Base-by-base conservation (phyloP, 2,888 invertebrate genomes). In the Prostheceraeus crozeri region DNA sequence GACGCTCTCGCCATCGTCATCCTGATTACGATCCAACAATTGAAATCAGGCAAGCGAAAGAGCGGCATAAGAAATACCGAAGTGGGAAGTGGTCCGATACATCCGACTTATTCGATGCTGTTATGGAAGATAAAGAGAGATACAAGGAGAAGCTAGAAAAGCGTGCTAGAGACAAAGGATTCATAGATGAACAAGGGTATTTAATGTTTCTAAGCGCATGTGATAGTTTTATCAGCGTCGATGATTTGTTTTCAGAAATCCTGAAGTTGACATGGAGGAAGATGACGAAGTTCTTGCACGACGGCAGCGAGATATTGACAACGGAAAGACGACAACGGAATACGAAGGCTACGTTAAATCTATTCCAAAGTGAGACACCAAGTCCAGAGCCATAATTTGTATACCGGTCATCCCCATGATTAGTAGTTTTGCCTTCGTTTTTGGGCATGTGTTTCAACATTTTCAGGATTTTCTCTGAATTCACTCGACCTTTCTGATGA, bases 41-140 rank as follows among this genome's bases (percentile, higher is more conserved):
- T 31, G 60, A 60, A 45, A 60, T 60, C 6, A 23, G 60, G 19
- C 60, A 59, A 59, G 60, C 40, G 19, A 59, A 46, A 16, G 60
- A 59, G 28, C 36, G 60, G 4, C 19, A 35, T 14, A 57, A 14
- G 3, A 61, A 57, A n/a, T 59, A 59, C 19, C 6, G 30, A 3
- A 40, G 35, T 33, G 30, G 28, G 8, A 53, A 59, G 36, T 60
- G 60, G 60, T 27, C 54, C 10, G 46, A 36, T 45, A 45, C 58
- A 35, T 40, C 35, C 30, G 40, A 40, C 25, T 16, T 60, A 21
- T 27, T 40, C 6, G 56, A 60, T 16, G 60, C 30, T 4, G 16
- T 35, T 3, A 28, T 59, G n/a, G 55, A 60, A 59, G 60, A 60
- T 40, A 23, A 30, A 11, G 8, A 25, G 11, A 60, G 59, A 45